Evolutionary conservation across 1,140 invertebrate genomes (phyloP).

Genomic region (Calliopsis andreniformis): DNA sequence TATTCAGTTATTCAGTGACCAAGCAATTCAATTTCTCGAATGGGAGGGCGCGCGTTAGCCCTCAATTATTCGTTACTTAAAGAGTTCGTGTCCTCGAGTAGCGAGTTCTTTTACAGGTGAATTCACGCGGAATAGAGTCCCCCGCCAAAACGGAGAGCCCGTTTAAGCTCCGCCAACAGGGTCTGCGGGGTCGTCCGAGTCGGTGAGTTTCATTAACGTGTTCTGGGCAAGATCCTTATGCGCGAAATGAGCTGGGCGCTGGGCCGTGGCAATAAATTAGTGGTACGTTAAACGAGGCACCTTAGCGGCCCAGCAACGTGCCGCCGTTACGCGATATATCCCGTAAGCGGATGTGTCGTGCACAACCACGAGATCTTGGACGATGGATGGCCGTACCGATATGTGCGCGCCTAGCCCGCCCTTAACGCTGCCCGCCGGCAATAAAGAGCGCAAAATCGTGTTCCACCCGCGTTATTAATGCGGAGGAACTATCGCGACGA

Average conservation of each 20-base stretch:
- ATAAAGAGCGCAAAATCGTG: constrained; percentile 68
- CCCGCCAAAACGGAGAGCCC: no score
- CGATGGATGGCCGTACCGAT: constrained; percentile 66
- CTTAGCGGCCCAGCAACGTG: constrained; percentile 52
- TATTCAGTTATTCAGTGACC: no score
- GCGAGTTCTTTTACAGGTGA: no score
- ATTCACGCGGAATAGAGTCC: not conserved
- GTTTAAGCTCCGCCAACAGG: constrained; percentile 38
- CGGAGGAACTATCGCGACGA: constrained; percentile 58
- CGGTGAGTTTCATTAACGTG: constrained; percentile 59
- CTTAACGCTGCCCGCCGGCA: constrained; percentile 58
- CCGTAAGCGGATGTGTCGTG: constrained; percentile 66
- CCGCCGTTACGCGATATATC: constrained; percentile 62
- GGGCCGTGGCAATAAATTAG: constrained; percentile 61
- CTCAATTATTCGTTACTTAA: no score
- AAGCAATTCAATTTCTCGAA: no score
- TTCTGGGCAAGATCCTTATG: constrained; percentile 36
- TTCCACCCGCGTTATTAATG: constrained; percentile 66
- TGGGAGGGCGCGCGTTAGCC: no score
- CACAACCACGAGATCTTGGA: constrained; percentile 65
- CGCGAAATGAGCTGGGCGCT: constrained; percentile 36
- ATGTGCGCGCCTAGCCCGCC: constrained; percentile 46
- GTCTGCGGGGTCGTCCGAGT: constrained; percentile 20
- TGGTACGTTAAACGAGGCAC: constrained; percentile 60
- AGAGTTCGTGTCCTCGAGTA: no score